phyloP scores from a whole-genome alignment of 53 echinoderm and acorn worm genomes.

The Mesocentrotus franciscanus region DNA sequence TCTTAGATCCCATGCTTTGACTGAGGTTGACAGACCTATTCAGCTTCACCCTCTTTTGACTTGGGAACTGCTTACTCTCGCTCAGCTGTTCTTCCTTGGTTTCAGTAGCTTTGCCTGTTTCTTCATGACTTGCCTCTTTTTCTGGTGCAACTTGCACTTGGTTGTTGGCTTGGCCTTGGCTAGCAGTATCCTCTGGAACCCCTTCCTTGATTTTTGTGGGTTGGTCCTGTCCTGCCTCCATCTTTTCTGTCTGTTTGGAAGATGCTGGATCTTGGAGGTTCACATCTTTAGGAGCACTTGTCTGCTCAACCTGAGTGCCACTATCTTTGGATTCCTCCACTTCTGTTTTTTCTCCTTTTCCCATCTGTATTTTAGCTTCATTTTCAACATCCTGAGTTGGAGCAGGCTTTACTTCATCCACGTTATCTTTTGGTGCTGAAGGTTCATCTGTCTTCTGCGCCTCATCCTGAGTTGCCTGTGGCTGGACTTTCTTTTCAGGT shows the following conservation, averaged over 20 bases:
- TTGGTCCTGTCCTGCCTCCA: not conserved
- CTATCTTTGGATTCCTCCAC: slow-evolving; percentile 24
- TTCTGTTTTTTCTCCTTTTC: slow-evolving; percentile 21
- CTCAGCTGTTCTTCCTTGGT: slow-evolving; percentile 35
- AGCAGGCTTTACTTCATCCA: slow-evolving; percentile 5
- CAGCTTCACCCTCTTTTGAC: slow-evolving; percentile 42
- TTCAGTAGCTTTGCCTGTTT: slow-evolving; percentile 16
- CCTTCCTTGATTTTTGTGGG: not conserved
- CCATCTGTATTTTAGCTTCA: not conserved
- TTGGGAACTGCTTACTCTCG: not conserved
- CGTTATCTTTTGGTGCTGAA: slow-evolving; percentile 48
- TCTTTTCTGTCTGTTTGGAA: not conserved
- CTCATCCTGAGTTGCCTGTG: slow-evolving; percentile 6
- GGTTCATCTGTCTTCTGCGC: not conserved
- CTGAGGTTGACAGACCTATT: slow-evolving; percentile 51
- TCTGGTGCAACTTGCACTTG: slow-evolving; percentile 7
- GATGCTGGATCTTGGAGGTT: not conserved
- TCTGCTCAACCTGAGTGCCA: not conserved
- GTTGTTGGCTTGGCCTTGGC: not conserved
- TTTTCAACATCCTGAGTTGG: slow-evolving; percentile 4
- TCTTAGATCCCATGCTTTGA: not conserved
- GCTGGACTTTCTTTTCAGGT: slow-evolving; percentile 13
- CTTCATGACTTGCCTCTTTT: slow-evolving; percentile 52
- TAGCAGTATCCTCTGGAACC: not conserved
- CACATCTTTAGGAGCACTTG: not conserved